phyloP scores from a whole-genome alignment of 2,113 vertebrate species.

The Muscicapa adusta region DNA sequence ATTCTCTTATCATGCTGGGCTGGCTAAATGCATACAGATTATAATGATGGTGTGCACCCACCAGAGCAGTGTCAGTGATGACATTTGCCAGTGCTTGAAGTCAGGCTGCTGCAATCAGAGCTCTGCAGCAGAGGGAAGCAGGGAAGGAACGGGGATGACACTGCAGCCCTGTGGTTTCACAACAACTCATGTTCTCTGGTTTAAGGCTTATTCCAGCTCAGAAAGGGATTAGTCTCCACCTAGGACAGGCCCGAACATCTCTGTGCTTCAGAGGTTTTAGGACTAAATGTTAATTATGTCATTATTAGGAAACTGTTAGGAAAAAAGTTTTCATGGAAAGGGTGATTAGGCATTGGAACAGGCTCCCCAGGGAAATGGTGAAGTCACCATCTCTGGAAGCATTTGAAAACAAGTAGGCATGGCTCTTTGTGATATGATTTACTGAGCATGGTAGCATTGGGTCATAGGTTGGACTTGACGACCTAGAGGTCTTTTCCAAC shows the following conservation, averaged over 20 bases:
- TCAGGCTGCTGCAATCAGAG: neutral
- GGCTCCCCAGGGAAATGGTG: neutral
- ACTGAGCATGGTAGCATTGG: accelerated
- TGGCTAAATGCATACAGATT: conserved; percentile 48
- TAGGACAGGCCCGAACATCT: neutral
- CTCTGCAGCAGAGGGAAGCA: neutral
- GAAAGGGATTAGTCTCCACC: neutral
- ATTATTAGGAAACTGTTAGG: neutral
- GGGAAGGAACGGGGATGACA: neutral
- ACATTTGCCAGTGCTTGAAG: conserved; percentile 29
- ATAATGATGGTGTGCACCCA: conserved; percentile 21
- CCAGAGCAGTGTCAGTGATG: conserved; percentile 9
- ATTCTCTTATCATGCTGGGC: conserved; percentile 48
- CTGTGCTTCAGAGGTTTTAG: neutral
- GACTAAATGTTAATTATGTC: neutral
- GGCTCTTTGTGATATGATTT: neutral
- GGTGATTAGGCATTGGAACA: neutral
- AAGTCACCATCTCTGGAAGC: neutral
- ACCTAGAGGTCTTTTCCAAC: neutral
- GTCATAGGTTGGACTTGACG: neutral
- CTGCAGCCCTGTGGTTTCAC: neutral
- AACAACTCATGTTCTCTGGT: neutral
- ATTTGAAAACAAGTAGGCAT: neutral
- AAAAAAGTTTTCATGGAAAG: neutral
- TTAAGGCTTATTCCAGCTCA: neutral